Evolutionary conservation across 2,888 invertebrate species (phyloP).

Genomic region (Xanthorhoe designata): DNA sequence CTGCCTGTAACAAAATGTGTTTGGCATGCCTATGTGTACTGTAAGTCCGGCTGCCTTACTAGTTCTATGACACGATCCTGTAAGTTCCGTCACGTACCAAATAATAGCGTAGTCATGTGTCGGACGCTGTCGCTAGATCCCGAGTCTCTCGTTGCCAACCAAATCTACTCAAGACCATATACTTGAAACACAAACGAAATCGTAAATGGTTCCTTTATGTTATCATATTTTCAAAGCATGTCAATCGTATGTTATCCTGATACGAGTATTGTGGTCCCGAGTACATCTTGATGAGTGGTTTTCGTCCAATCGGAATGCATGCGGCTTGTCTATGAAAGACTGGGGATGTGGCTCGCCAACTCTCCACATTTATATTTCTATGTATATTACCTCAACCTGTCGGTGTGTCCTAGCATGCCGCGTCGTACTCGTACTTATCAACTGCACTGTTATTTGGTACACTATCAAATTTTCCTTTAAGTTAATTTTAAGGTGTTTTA

Average conservation of each 20-base stretch:
- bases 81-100: slow-evolving; percentile 76
- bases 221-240: not conserved
- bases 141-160: slow-evolving; percentile 8
- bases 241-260: not conserved
- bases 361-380: slow-evolving; percentile 55
- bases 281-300: not conserved
- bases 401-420: slow-evolving; percentile 56
- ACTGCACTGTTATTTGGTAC: slow-evolving; percentile 84
- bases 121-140: slow-evolving; percentile 35
- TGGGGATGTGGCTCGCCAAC: slow-evolving; percentile 26
- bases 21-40: slow-evolving; percentile 68
- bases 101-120: slow-evolving; percentile 70
- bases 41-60: slow-evolving; percentile 77
- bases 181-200: slow-evolving; percentile 1
- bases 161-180: not conserved
- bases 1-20: slow-evolving; percentile 59
- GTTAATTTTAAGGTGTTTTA: slow-evolving; percentile 75
- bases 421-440: slow-evolving; percentile 77
- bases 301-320: not conserved
- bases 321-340: slow-evolving; percentile 16
- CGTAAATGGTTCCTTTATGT: not conserved
- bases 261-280: not conserved
- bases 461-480: slow-evolving; percentile 69
- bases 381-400: slow-evolving; percentile 78
- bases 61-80: slow-evolving; percentile 71